Conservation (phyloP, 2,797 vertebrate genomes). For the Falco concolor region DNA sequence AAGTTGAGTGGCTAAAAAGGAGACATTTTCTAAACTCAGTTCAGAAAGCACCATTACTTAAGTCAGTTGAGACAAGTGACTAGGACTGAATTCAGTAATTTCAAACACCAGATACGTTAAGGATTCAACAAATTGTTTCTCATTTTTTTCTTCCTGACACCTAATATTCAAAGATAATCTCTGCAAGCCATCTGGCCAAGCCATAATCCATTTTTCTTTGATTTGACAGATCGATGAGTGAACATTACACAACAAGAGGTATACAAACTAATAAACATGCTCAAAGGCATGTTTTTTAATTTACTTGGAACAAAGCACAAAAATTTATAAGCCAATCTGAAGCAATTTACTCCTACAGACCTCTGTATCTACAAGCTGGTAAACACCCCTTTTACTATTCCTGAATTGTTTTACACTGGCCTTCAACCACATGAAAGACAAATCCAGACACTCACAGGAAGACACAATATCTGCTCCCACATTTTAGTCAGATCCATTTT, state of each 20-base stretch:
- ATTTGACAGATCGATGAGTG: not conserved
- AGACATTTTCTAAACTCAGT: not conserved
- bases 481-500: not conserved
- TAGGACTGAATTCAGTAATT: constrained; percentile 16
- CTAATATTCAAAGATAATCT: constrained; percentile 21
- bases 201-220: constrained; percentile 9
- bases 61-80: not conserved
- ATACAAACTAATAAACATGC: not conserved
- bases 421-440: not conserved
- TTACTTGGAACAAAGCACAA: not conserved
- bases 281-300: not conserved
- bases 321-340: not conserved
- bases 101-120: not conserved
- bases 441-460: not conserved
- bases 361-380: not conserved
- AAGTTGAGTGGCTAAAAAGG: constrained; percentile 19
- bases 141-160: not conserved
- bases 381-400: not conserved
- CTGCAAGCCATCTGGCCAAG: constrained; percentile 4
- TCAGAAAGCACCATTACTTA: not conserved
- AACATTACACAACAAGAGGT: not conserved
- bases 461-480: not conserved
- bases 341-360: not conserved
- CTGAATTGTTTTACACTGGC: not conserved
- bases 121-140: constrained; percentile 9